Base-by-base conservation (phyloP, 2,113 vertebrate species). In the Ictidomys tridecemlineatus region DNA sequence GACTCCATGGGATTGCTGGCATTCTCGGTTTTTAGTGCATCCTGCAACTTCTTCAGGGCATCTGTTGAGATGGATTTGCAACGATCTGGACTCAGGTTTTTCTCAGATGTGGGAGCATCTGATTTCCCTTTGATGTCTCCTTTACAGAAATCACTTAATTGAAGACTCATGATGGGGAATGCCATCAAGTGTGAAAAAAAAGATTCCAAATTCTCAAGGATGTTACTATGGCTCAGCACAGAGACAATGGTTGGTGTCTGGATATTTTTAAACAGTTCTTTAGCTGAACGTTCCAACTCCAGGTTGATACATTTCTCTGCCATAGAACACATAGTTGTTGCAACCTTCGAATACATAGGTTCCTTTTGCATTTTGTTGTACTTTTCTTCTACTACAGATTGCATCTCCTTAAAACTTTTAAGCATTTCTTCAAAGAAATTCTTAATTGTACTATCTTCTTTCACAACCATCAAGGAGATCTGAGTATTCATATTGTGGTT, bases 371-470 rank as follows among this genome's bases (percentile, higher is more conserved):
- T 37, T 8, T 82, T 61, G 63, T 78, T 93, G 22, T 92, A 84
- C 56, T 93, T 93, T 72, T 24, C 22, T 13, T 88, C 96, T 32
- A 98, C 1, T 0, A 58, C 69, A 69, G 77, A 48, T 32, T 97
- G 89, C 89, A 98, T 96, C 69, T 98, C 97, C 92, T 97, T 98
- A 95, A 98, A 94, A 89, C 88, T 76, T n/a, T 5, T 95, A 45
- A 97, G 6, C 32, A 98, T 91, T 22, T 98, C 72, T 63, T 98
- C 95, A 92, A 98, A 97, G 48, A 98, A 97, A 34, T 98, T 95
- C 86, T 97, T 96, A 94, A 98, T 79, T 67, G 65, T 96, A 26
- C 78, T 89, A 73, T 97, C 92, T 88, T 98, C 97, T 74, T 93
- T 98, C 80, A 98, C 76, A 80, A 79, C 1, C n/a, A 97, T 34